phyloP scores from a whole-genome alignment of 2,113 vertebrate species.

The Scartelaos histophorus region DNA sequence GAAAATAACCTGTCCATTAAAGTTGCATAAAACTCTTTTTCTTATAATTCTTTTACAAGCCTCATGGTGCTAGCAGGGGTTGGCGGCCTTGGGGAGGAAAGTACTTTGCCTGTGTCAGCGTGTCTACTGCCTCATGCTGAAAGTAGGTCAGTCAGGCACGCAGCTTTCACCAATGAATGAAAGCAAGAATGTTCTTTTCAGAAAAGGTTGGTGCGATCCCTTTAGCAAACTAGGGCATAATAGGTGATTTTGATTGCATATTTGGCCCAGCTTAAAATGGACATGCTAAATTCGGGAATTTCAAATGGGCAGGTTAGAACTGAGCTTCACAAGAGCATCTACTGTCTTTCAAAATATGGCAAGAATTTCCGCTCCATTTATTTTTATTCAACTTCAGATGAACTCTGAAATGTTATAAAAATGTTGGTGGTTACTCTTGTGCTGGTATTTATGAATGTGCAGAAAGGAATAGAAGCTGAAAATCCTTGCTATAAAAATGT shows the following conservation, averaged over 20 bases:
- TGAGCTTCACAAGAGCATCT: neutral
- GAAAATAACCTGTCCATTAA: slow-evolving; percentile 21
- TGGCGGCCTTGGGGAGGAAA: neutral
- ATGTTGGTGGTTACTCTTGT: too few species aligned
- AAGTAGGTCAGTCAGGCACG: slow-evolving; percentile 6
- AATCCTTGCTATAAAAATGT: too few species aligned
- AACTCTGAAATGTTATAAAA: neutral
- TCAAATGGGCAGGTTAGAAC: neutral
- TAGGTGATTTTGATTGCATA: neutral
- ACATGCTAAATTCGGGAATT: neutral
- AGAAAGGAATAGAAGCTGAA: too few species aligned
- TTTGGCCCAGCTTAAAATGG: neutral
- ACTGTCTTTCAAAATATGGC: neutral
- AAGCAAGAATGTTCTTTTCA: neutral
- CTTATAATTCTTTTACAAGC: slow-evolving; percentile 18
- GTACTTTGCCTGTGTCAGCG: slow-evolving; percentile 10
- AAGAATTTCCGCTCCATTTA: neutral
- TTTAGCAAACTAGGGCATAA: neutral
- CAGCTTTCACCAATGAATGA: slow-evolving; percentile 2
- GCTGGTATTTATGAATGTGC: too few species aligned
- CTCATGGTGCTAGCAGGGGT: neutral
- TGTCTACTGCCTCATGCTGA: neutral
- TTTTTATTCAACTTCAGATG: neutral
- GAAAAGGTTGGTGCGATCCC: neutral
- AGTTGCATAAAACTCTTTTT: slow-evolving; percentile 20